These are phyloP conservation scores for Bombus soroeensis DNA, from an alignment of 1,140 invertebrate genomes.

Conservation along the genomic window DNA sequence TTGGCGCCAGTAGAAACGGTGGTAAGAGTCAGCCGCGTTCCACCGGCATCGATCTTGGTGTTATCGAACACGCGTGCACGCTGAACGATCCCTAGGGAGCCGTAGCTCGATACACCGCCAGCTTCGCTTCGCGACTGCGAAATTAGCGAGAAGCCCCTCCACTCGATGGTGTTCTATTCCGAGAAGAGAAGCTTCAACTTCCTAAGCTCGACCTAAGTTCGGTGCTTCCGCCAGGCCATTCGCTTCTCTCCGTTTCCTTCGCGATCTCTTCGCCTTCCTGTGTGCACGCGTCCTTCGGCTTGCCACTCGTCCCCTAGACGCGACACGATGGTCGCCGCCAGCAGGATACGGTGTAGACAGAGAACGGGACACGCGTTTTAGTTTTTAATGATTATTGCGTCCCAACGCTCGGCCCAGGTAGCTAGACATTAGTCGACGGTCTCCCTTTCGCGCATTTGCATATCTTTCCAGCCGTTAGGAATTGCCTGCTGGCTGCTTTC, in stretches of 20 bases:
- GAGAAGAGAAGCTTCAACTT: slow-evolving; percentile 49
- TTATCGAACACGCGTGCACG: slow-evolving; percentile 55
- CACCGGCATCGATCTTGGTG: slow-evolving; percentile 51
- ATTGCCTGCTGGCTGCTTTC: slow-evolving; percentile 72
- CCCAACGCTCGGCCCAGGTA: slow-evolving; percentile 64
- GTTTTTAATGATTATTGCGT: slow-evolving; percentile 81
- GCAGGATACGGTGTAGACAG: not conserved
- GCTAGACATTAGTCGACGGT: slow-evolving; percentile 65
- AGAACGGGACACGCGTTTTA: slow-evolving; percentile 70
- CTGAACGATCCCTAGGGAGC: slow-evolving; percentile 55
- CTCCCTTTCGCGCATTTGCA: slow-evolving; percentile 75
- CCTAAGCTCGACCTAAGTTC: slow-evolving; percentile 61
- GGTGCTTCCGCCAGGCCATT: slow-evolving; percentile 43
- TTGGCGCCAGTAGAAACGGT: not conserved
- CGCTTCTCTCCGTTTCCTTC: not conserved
- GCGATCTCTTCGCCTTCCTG: not conserved
- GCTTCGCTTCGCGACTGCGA: slow-evolving; percentile 59
- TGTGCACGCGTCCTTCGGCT: not conserved
- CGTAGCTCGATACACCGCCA: slow-evolving; percentile 49
- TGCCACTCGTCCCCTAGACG: not conserved
- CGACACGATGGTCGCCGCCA: slow-evolving; percentile 10
- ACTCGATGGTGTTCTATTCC: slow-evolving; percentile 21
- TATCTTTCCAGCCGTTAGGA: slow-evolving; percentile 80
- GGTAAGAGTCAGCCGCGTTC: not conserved
- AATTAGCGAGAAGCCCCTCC: slow-evolving; percentile 58